phyloP scores from a whole-genome alignment of 1,140 invertebrate genomes.

The Argopecten irradians region DNA sequence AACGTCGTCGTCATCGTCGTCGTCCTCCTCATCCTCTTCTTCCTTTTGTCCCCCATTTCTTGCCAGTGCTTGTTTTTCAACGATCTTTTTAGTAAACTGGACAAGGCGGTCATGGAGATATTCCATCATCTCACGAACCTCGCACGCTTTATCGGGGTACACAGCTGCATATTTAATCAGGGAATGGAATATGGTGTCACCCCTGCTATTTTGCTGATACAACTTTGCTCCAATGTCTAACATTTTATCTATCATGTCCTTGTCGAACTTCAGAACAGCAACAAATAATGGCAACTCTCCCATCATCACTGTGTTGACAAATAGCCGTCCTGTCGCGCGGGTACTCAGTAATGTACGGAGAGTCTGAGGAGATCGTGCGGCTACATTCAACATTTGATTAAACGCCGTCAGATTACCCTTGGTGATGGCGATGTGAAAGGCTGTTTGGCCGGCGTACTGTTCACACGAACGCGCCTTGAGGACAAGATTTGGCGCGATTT shows the following conservation, averaged over 20 bases:
- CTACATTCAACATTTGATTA: slow-evolving; percentile 47
- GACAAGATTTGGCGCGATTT: slow-evolving; percentile 46
- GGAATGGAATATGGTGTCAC: slow-evolving; percentile 61
- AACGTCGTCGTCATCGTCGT: not conserved
- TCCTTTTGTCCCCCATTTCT: not conserved
- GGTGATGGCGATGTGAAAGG: slow-evolving; percentile 56
- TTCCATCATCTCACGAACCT: slow-evolving; percentile 37
- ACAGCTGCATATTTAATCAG: slow-evolving; percentile 52
- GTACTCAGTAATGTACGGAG: slow-evolving; percentile 33
- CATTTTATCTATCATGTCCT: slow-evolving; percentile 51
- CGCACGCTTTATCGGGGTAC: slow-evolving; percentile 44
- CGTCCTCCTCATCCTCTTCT: not conserved
- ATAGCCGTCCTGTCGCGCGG: slow-evolving; percentile 50
- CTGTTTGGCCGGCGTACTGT: slow-evolving; percentile 58
- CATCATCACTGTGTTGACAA: slow-evolving; percentile 62
- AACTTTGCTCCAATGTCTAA: slow-evolving; percentile 52
- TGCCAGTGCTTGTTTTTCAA: not conserved
- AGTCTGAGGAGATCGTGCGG: slow-evolving; percentile 28
- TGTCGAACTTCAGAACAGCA: slow-evolving; percentile 58
- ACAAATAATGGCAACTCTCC: slow-evolving; percentile 60
- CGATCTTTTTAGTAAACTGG: not conserved
- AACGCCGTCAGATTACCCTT: slow-evolving; percentile 54
- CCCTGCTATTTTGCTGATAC: slow-evolving; percentile 50
- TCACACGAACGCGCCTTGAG: slow-evolving; percentile 38
- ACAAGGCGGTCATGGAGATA: slow-evolving; percentile 42